Evolutionary conservation across 1,140 invertebrate genomes (phyloP), one percentile per base, ranked within the genome.

Genomic region (Lucilia sericata): DNA sequence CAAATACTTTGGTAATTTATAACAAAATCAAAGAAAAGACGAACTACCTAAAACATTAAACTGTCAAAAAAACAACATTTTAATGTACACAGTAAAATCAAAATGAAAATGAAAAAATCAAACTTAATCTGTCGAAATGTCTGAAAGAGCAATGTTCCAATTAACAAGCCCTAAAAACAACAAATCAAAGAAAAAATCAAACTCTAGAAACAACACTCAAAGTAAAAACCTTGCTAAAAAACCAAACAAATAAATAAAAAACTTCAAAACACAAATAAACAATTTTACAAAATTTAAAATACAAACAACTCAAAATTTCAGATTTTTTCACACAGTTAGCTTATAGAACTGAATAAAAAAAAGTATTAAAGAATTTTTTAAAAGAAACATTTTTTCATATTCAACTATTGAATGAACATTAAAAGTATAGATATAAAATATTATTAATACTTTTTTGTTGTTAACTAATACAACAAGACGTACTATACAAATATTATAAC

Each of bases 61-160:
- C 76, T 80, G 76, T 80, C 76, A 80, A 80, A 80, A 80, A 80
- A 17, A 80, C 76, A 80, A 49, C 42, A 49, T 49, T 51, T 80
- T 21, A 80, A 51, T 80, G 76, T 25, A 2, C 42, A 80, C 21
- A 30, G 25, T 30, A 80, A 80, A 25, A n/a, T 36, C 42, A 78
- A 78, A 42, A 55, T 55, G 5, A 4, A 36, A 51, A 51, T 17
- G n/a, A 78, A 78, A 49, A 80, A 80, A 80, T 80, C 76, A 80
- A 80, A 80, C 76, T 80, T 42, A 80, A 80, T 80, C 76, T 80
- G 76, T 80, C 76, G 76, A 80, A 80, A 80, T 80, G 76, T 51
- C 76, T 47, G 21, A 80, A 21, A 80, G 47, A 80, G 76, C 76
- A 80, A 80, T 80, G 42, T 80, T 80, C 76, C 76, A 80, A 80